Evolutionary conservation across 2,113 vertebrate genomes (phyloP), one percentile per base, ranked within the genome.

Genomic region (Notechis scutatus): DNA sequence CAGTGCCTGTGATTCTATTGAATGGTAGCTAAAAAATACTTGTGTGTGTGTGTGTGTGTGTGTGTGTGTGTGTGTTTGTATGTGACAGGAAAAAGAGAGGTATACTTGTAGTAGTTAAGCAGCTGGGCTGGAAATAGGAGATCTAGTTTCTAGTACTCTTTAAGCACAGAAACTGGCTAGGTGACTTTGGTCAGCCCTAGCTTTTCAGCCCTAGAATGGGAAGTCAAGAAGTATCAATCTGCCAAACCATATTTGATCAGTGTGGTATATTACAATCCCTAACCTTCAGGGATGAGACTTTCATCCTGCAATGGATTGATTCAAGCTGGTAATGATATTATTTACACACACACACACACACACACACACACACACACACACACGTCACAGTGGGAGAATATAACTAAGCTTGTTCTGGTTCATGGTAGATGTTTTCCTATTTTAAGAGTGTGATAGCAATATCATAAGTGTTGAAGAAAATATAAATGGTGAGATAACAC

Each of bases 401-500:
- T 95, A 96, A 93, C 92, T 96, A 92, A 96, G 55, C 90, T 88
- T 95, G 95, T 94, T 96, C 93, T 95, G 94, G 92, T 97, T 97
- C 96, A 95, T 96, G 96, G 95, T 97, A 90, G 96, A 96, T 96
- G 94, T 47, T 96, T 95, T 93, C 92, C 74, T 95, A 96, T 98
- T 97, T 97, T 97, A 97, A 97, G 98, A 98, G 98, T 98, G 98
- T 98, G 98, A 98, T 97, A 98, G 97, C 97, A 96, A 97, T 97
- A 97, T 98, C 97, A 97, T 98, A 98, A 98, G 97, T 98, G 98
- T 97, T 97, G 98, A 85, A 97, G 97, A 97, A 98, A 98, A 98
- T 98, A 98, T 98, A 98, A 98, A 98, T 98, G 98, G 98, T 98
- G 98, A 97, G 98, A 98, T 98, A 96, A 97, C 98, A 98, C 98